These are phyloP conservation scores for Eriosoma lanigerum DNA, from an alignment of 1,140 invertebrate genomes.

Conservation along the genomic window DNA sequence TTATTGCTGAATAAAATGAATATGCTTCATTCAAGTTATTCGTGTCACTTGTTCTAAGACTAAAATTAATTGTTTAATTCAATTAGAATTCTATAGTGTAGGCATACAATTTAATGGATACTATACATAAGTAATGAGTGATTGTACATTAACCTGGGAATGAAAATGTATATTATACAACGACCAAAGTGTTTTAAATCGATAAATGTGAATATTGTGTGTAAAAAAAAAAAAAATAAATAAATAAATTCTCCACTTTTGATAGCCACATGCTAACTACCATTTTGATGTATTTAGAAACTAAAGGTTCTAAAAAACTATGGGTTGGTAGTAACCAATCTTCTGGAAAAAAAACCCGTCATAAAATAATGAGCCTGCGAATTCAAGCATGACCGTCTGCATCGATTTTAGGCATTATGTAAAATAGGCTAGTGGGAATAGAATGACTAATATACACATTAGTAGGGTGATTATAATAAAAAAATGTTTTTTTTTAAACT, in stretches of 20 bases:
- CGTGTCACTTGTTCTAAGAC: constrained; percentile 91
- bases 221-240: no score
- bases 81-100: background rate
- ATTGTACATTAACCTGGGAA: background rate
- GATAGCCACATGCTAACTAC: background rate
- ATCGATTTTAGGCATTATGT: constrained; percentile 30
- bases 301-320: no score
- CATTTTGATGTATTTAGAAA: no score
- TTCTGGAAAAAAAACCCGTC: background rate
- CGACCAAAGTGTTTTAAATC: constrained; percentile 5
- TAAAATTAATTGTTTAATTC: constrained; percentile 58
- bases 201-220: constrained; percentile 11
- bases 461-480: background rate
- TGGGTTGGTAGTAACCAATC: no score
- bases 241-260: constrained; percentile 8
- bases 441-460: background rate
- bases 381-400: background rate
- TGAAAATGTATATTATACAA: background rate
- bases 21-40: constrained; percentile 95
- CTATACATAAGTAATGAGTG: background rate
- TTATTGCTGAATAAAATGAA: constrained; percentile 94
- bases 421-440: background rate
- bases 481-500: constrained; percentile 12
- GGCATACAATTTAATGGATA: no score
- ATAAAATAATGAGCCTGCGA: background rate